Base-by-base conservation (phyloP, 1,140 invertebrate genomes). In the Drosophila trapezifrons region DNA sequence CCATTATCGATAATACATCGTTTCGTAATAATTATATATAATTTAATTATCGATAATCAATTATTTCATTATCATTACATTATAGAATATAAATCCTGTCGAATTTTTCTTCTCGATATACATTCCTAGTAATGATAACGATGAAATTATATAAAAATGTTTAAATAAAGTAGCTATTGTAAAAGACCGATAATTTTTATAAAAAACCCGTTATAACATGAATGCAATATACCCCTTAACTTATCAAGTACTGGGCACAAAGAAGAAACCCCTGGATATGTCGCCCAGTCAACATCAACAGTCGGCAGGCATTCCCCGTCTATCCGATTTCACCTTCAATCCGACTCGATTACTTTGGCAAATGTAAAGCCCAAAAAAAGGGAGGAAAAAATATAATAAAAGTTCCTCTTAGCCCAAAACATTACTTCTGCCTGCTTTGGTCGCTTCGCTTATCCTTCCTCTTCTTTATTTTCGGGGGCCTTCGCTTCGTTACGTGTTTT, bases 321-420 rank as follows among this genome's bases (percentile, higher is more conserved):
- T 58, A 65, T 78, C 71, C 63, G 47, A 58, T 64, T 72, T 78
- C 76, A 79, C 80, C 80, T 83, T 83, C 80, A 76, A 80, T 80
- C 45, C 80, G 58, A 80, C 62, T 83, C 71, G 83, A 80, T 80
- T 83, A 64, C 71, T 72, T 76, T 49, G 75, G 75, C 62, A 78
- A 69, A 82, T 74, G 75, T 57, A 55, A 57, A 65, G 59, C 60
- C 38, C 27, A 52, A 38, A 45, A 35, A 58, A 12, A 22, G 3
- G 3, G 5, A 63, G 12, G 12, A 66, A 60, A 25, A 58, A 54
- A 46, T 18, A 35, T 4, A 52, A 25, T 20, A 32, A 42, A 37
- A 62, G 12, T 37, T 51, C 6, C 52, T 40, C 18, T 52, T 32
- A 57, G 66, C 25, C 62, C 42, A 47, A 59, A 66, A 64, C 59